These are phyloP conservation scores for Andinoacara biseriatus DNA, from an alignment of 2,113 vertebrate species.

Conservation along the genomic window DNA sequence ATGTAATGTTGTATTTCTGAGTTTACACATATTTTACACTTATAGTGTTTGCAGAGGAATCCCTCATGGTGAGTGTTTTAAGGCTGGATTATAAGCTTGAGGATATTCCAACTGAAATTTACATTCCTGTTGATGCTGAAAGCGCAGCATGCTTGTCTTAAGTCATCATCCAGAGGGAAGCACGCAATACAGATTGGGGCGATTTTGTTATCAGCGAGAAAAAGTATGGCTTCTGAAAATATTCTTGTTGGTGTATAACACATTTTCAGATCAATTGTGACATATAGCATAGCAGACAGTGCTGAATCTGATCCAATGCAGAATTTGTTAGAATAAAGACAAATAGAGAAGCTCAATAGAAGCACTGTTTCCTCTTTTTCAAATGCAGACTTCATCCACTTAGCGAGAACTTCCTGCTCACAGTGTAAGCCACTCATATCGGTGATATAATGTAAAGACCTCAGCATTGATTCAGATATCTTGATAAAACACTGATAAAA, in stretches of 20 bases:
- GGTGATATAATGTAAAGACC: not conserved
- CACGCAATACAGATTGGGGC: not conserved
- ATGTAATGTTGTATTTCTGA: not conserved
- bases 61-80: not conserved
- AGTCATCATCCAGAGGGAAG: not conserved
- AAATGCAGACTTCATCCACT: not conserved
- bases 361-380: not conserved
- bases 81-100: not conserved
- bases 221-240: not conserved
- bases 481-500: not conserved
- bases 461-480: not conserved
- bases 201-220: not conserved
- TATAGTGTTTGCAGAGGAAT: not conserved
- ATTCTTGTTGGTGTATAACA: not conserved
- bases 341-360: not conserved
- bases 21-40: not conserved
- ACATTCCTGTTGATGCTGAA: not conserved
- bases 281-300: not conserved
- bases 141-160: not conserved
- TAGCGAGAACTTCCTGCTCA: not conserved
- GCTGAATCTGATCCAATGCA: not conserved
- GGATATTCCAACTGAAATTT: not conserved
- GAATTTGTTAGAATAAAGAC: constrained; percentile 6
- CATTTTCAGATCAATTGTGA: not conserved
- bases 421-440: not conserved